Conservation (phyloP, 2,797 vertebrate genomes). For the Macroramphosus scolopax region DNA sequence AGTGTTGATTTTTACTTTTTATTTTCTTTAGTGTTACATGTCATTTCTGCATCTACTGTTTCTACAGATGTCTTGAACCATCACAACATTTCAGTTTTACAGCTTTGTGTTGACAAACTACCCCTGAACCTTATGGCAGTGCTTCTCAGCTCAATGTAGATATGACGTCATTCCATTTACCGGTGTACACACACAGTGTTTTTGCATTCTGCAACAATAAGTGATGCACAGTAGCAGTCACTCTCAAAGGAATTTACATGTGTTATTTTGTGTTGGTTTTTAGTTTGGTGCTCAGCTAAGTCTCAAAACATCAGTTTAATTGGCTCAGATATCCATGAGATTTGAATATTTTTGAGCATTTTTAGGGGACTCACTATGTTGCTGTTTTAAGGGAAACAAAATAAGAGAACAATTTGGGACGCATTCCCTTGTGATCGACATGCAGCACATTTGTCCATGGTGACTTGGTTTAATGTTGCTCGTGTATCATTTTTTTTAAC, state of each 20-base stretch:
- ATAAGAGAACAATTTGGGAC: constrained; percentile 25
- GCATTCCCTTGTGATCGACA: constrained; percentile 31
- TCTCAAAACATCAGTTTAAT: constrained; percentile 35
- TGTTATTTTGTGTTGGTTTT: constrained; percentile 16
- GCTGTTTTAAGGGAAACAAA: constrained; percentile 55
- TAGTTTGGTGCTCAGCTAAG: constrained; percentile 45
- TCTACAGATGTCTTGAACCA: constrained; percentile 12
- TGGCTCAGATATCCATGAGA: constrained; percentile 37
- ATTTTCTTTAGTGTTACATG: constrained; percentile 25
- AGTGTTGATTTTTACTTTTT: constrained; percentile 13
- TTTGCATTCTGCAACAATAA: constrained; percentile 30
- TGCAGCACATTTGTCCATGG: constrained; percentile 44
- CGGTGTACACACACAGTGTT: constrained; percentile 32
- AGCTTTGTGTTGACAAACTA: constrained; percentile 35
- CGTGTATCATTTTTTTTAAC: constrained; percentile 13
- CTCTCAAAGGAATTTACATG: constrained; percentile 26
- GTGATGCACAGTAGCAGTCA: constrained; percentile 49
- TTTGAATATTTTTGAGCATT: constrained; percentile 35
- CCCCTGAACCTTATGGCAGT: constrained; percentile 13
- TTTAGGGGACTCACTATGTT: constrained; percentile 28
- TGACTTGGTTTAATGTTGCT: constrained; percentile 22
- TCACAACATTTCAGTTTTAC: constrained; percentile 42
- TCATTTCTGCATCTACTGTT: constrained; percentile 38
- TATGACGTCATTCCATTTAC: constrained; percentile 65
- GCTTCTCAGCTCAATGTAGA: constrained; percentile 64